Evolutionary conservation across 2,888 invertebrate species (phyloP).

Genomic region (Mythimna pallens): DNA sequence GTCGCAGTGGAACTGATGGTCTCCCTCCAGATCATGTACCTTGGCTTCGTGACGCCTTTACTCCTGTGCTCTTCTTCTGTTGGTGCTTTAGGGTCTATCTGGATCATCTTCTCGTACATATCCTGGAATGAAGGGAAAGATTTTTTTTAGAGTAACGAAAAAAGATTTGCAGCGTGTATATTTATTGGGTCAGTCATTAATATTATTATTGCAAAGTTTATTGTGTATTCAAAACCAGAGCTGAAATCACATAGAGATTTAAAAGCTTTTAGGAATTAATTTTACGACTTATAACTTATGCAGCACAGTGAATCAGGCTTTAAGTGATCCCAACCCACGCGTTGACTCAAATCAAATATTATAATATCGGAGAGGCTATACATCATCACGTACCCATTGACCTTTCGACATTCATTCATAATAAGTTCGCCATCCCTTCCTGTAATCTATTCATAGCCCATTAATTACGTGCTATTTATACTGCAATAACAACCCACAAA

Average conservation of each 20-base stretch:
- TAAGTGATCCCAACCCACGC: conserved; percentile 4
- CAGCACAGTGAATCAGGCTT: neutral
- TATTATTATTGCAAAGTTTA: neutral
- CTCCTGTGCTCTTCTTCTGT: conserved; percentile 96
- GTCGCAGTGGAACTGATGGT: conserved; percentile 99
- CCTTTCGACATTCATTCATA: conserved; percentile 15
- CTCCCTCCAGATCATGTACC: conserved; percentile 99
- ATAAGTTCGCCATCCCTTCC: conserved; percentile 20
- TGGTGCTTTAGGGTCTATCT: conserved; percentile 97
- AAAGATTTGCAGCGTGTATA: neutral
- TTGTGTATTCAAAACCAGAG: neutral
- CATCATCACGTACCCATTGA: conserved; percentile 24
- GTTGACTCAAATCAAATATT: conserved; percentile 18
- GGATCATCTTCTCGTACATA: conserved; percentile 99
- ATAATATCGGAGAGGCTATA: conserved; percentile 12
- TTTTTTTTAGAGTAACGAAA: conserved; percentile 14
- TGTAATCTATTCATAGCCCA: conserved; percentile 46
- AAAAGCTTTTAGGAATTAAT: conserved; percentile 10
- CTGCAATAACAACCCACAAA: conserved; percentile 32
- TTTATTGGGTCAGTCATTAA: conserved; percentile 1
- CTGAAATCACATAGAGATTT: neutral
- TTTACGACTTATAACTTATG: neutral
- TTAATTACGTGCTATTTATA: conserved; percentile 49
- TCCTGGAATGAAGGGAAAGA: conserved; percentile 90
- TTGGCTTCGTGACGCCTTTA: conserved; percentile 98